Conservation (phyloP, 2,113 vertebrate species). For the Phrynosoma platyrhinos region DNA sequence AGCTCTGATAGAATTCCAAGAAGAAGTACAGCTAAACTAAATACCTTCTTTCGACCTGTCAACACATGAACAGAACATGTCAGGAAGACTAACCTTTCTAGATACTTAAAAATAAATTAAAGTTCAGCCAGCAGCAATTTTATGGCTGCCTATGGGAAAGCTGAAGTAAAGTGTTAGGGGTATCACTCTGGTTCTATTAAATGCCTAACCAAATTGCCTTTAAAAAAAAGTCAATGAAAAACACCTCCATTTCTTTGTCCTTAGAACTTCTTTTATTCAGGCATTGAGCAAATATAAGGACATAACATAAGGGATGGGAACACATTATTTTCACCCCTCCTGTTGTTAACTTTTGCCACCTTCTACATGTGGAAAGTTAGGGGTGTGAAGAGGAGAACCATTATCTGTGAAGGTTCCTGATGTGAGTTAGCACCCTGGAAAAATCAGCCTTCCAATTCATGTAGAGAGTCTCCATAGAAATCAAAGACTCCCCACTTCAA, state of each 20-base stretch:
- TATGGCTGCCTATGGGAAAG: not conserved
- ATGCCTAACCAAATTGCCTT: not conserved
- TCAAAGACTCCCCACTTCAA: no score
- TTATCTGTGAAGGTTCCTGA: no score
- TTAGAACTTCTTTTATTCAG: not conserved
- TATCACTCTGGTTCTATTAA: constrained; percentile 1
- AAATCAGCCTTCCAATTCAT: no score
- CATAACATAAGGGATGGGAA: no score
- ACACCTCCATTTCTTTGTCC: not conserved
- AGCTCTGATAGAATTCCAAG: constrained; percentile 32
- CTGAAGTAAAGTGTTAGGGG: not conserved
- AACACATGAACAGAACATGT: constrained; percentile 21
- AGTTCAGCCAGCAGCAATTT: not conserved
- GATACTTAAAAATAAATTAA: constrained; percentile 23
- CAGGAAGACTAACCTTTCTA: constrained; percentile 22
- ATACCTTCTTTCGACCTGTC: not conserved
- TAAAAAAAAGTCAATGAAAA: not conserved
- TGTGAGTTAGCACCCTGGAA: no score
- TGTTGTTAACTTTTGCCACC: no score
- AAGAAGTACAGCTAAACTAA: constrained; percentile 31
- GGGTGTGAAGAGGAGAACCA: no score
- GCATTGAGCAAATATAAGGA: not conserved
- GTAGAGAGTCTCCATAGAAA: no score
- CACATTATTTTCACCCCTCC: no score
- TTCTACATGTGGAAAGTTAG: no score